A percentile compares a stretch with the other conserved stretches of the same genome.
These are phyloP conservation scores for Philopedon plagiatum DNA, from an alignment of 2,888 invertebrate genomes.

Conservation along the genomic window DNA sequence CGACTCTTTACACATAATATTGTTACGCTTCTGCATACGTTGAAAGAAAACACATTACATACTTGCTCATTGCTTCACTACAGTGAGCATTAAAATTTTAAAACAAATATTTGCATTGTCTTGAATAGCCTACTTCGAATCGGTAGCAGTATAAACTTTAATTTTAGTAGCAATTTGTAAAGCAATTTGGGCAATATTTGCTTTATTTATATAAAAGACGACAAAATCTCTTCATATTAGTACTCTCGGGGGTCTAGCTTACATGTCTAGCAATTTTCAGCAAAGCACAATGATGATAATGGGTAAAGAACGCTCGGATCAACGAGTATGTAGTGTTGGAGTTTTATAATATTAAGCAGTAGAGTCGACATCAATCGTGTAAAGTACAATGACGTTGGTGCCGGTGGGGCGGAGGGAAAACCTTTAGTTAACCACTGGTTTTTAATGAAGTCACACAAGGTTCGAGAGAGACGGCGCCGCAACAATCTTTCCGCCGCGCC, in stretches of 20 bases:
- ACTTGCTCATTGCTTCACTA: not conserved
- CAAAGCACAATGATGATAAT: not conserved
- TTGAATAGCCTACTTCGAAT: not conserved
- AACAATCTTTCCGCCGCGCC: too few species aligned
- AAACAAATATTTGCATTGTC: not conserved
- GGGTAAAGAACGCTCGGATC: not conserved
- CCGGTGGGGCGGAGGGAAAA: too few species aligned
- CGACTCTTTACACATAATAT: too few species aligned
- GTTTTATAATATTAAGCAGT: not conserved
- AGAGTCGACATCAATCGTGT: too few species aligned
- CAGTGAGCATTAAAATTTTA: not conserved
- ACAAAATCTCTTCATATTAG: not conserved
- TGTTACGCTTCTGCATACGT: not conserved
- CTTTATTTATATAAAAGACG: not conserved
- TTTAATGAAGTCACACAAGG: too few species aligned
- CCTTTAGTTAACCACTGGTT: too few species aligned
- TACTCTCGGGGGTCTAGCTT: not conserved
- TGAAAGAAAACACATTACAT: not conserved
- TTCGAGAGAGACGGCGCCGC: too few species aligned
- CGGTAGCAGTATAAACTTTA: not conserved
- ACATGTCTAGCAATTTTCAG: constrained; percentile 17
- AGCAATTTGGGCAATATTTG: constrained; percentile 3
- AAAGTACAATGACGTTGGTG: too few species aligned
- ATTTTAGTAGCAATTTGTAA: not conserved
- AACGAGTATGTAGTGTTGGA: not conserved